Percentiles rank a stretch among this genome's conserved stretches.
Evolutionary conservation across 1,140 invertebrate genomes (phyloP).

Genomic region (Megalonaias nervosa): DNA sequence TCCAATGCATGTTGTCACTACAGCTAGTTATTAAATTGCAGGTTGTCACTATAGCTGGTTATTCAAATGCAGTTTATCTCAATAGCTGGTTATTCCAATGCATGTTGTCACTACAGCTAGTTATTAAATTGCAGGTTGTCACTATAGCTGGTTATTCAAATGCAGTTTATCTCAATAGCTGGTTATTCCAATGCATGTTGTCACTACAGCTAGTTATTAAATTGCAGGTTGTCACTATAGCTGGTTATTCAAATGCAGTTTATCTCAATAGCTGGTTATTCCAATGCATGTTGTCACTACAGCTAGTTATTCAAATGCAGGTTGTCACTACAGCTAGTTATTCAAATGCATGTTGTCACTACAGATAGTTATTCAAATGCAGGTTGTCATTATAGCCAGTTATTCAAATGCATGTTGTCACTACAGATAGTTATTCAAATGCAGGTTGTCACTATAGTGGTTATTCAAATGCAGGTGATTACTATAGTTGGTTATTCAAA

Average conservation of each 20-base stretch:
- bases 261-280: neutral
- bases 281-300: neutral
- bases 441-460: neutral
- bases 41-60: too few relatives aligned
- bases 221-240: too few relatives aligned
- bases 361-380: neutral
- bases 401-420: neutral
- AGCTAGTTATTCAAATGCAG: neutral
- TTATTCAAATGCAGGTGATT: neutral
- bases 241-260: too few relatives aligned
- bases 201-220: too few relatives aligned
- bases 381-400: neutral
- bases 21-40: neutral
- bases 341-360: neutral
- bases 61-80: too few relatives aligned
- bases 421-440: neutral
- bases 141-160: too few relatives aligned
- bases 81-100: too few relatives aligned
- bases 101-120: too few relatives aligned
- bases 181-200: too few relatives aligned
- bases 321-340: neutral
- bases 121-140: too few relatives aligned
- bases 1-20: neutral
- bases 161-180: too few relatives aligned
- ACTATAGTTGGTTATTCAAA: too few relatives aligned